Evolutionary conservation across 2,113 vertebrate species (phyloP).

Genomic region (cattle (Bos taurus)): ARS-UCD2.0 NC_037335.1:96692501-96693000

Average conservation of each 20-base stretch:
- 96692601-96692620: background rate
- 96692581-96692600: slow-evolving; percentile 5
- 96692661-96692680: slow-evolving; percentile 28
- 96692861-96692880: rapidly evolving
- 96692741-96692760: background rate
- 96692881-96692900: background rate
- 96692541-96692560: background rate
- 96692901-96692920: background rate
- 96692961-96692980: background rate
- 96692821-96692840: background rate
- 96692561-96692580: slow-evolving; percentile 8
- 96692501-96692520: slow-evolving; percentile 12
- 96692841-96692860: background rate
- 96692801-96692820: rapidly evolving
- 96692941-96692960: background rate
- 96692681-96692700: background rate
- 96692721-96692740: background rate
- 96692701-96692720: slow-evolving; percentile 33
- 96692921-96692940: background rate
- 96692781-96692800: background rate
- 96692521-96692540: slow-evolving; percentile 12
- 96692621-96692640: background rate
- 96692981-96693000: background rate
- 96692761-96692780: background rate
- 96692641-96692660: background rate